phyloP scores from a whole-genome alignment of 2,888 invertebrate species.

The Cybosia mesomella region DNA sequence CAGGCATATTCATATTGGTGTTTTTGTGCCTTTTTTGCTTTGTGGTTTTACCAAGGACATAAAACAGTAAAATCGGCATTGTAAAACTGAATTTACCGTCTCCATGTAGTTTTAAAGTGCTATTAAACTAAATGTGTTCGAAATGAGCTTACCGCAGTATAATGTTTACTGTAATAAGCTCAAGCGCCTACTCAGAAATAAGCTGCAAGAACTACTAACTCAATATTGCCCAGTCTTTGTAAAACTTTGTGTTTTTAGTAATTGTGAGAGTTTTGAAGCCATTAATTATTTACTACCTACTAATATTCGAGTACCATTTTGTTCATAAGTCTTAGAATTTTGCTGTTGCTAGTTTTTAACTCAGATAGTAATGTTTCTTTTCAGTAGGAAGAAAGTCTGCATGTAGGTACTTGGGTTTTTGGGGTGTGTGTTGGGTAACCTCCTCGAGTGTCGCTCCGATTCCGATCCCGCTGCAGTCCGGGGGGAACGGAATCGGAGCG shows the following conservation, averaged over 20 bases:
- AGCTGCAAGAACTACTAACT: conserved; percentile 34
- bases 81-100: not conserved
- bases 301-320: not conserved
- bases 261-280: conserved; percentile 10
- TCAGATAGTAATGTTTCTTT: no score
- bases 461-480: no score
- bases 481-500: no score
- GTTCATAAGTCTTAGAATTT: no score
- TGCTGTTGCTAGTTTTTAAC: no score
- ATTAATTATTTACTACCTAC: conserved; percentile 26
- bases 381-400: no score
- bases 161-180: conserved; percentile 13
- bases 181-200: conserved; percentile 35
- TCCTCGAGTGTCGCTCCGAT: no score
- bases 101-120: not conserved
- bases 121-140: not conserved
- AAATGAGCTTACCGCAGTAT: conserved; percentile 7
- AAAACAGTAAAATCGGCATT: not conserved
- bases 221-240: conserved; percentile 37
- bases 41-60: not conserved
- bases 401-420: no score
- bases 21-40: not conserved
- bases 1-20: no score
- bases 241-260: conserved; percentile 19
- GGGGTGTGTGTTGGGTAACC: no score